phyloP scores from a whole-genome alignment of 2,797 vertebrate genomes.

The Aplochiton taeniatus region DNA sequence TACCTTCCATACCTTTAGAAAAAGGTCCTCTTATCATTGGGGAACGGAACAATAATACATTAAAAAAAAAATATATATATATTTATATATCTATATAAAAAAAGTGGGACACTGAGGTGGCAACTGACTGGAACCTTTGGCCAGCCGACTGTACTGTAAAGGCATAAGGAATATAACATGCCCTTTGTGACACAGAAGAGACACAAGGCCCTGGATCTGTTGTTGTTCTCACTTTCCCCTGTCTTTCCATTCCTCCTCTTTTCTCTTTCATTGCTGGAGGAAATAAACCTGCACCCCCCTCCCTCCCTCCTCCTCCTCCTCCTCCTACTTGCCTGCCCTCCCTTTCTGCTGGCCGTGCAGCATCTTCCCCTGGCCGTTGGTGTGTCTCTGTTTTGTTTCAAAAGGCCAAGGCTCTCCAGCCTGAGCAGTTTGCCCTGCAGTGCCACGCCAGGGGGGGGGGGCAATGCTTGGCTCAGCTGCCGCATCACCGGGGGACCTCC shows the following conservation, averaged over 20 bases:
- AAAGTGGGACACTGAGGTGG: slow-evolving; percentile 41
- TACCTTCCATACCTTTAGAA: slow-evolving; percentile 24
- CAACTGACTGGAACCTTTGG: slow-evolving; percentile 62
- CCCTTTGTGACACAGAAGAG: slow-evolving; percentile 69
- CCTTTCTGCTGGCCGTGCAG: too few species aligned
- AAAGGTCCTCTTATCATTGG: too few species aligned
- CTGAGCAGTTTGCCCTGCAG: slow-evolving; percentile 84
- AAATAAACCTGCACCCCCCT: slow-evolving; percentile 68
- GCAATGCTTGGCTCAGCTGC: slow-evolving; percentile 91
- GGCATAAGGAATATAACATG: slow-evolving; percentile 68
- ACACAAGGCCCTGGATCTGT: slow-evolving; percentile 61
- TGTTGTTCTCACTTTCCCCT: slow-evolving; percentile 76
- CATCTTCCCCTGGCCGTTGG: too few species aligned
- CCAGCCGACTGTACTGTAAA: slow-evolving; percentile 54
- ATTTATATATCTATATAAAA: too few species aligned
- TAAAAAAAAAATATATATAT: too few species aligned
- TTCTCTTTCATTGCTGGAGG: slow-evolving; percentile 48
- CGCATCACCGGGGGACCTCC: slow-evolving; percentile 85
- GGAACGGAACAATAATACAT: too few species aligned
- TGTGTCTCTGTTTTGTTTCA: slow-evolving; percentile 85
- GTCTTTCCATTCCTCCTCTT: slow-evolving; percentile 63
- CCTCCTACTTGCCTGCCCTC: background rate
- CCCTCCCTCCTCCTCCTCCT: slow-evolving; percentile 66
- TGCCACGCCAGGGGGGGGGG: slow-evolving; percentile 82
- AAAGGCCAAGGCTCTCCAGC: slow-evolving; percentile 89